phyloP scores from a whole-genome alignment of 1,140 invertebrate genomes.

The Drosophila bocki region DNA sequence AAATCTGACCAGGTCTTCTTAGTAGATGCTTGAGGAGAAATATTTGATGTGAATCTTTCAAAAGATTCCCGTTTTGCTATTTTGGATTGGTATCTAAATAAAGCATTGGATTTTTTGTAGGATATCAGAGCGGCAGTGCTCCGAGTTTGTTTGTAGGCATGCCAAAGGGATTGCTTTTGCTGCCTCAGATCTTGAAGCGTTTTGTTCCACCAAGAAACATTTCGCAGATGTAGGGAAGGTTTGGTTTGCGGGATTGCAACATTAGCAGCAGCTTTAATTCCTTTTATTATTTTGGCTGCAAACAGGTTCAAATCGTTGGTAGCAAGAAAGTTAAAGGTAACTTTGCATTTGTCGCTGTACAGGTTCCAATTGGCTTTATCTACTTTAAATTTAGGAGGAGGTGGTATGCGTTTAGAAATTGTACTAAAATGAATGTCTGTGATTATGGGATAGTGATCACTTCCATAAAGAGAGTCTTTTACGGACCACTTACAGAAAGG shows the following conservation, averaged over 20 bases:
- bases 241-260: conserved; percentile 12
- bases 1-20: neutral
- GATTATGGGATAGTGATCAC: conserved; percentile 16
- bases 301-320: conserved; percentile 27
- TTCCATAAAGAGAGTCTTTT: conserved; percentile 18
- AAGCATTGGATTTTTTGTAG: too few relatives aligned
- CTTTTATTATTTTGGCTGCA: conserved; percentile 22
- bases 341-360: neutral
- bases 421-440: neutral
- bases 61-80: too few relatives aligned
- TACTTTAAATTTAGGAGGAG: conserved; percentile 8
- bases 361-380: conserved; percentile 10
- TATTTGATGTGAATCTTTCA: neutral
- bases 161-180: neutral
- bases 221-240: neutral
- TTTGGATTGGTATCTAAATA: neutral
- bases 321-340: conserved; percentile 3
- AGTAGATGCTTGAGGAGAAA: neutral
- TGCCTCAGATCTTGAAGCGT: neutral
- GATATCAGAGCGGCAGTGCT: too few relatives aligned
- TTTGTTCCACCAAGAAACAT: neutral
- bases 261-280: conserved; percentile 14
- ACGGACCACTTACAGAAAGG: conserved; percentile 24
- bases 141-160: too few relatives aligned
- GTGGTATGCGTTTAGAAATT: neutral